These are phyloP conservation scores for Rhodeus uyekii DNA, from an alignment of 2,797 vertebrate genomes.

Conservation along the genomic window DNA sequence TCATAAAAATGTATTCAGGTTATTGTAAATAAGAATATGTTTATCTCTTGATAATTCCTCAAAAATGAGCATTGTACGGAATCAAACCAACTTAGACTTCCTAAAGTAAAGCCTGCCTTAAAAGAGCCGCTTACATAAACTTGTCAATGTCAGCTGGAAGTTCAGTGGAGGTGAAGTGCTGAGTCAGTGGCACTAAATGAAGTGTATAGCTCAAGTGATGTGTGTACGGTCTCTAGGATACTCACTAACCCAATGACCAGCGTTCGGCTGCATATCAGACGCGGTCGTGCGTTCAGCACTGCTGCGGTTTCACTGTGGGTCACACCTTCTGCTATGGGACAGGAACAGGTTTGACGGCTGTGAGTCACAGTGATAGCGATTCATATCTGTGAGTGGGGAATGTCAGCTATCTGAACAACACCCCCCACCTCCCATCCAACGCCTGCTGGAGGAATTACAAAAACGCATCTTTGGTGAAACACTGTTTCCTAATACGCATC, in stretches of 20 bases:
- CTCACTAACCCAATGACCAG: not conserved
- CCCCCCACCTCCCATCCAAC: constrained; percentile 59
- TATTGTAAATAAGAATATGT: too few relatives aligned
- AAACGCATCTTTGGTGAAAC: constrained; percentile 41
- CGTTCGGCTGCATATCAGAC: constrained; percentile 5
- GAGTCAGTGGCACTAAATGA: not conserved
- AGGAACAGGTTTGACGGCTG: constrained; percentile 20
- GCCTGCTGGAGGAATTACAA: constrained; percentile 67
- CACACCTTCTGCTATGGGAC: constrained; percentile 15
- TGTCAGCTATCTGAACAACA: constrained; percentile 66
- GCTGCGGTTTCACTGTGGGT: constrained; percentile 14
- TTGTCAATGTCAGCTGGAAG: not conserved
- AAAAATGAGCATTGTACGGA: too few relatives aligned
- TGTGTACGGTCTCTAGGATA: constrained; percentile 27
- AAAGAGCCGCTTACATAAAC: constrained; percentile 4
- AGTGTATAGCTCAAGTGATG: not conserved
- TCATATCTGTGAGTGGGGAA: constrained; percentile 64
- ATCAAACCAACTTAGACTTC: not conserved
- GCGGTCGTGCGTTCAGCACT: not conserved
- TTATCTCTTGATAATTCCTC: too few relatives aligned
- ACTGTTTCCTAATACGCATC: not conserved
- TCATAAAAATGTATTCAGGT: too few relatives aligned
- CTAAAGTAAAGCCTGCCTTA: not conserved
- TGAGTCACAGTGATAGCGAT: constrained; percentile 22
- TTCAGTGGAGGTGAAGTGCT: constrained; percentile 8